phyloP scores from a whole-genome alignment of 2,797 vertebrate species.

The Apogon talboti region DNA sequence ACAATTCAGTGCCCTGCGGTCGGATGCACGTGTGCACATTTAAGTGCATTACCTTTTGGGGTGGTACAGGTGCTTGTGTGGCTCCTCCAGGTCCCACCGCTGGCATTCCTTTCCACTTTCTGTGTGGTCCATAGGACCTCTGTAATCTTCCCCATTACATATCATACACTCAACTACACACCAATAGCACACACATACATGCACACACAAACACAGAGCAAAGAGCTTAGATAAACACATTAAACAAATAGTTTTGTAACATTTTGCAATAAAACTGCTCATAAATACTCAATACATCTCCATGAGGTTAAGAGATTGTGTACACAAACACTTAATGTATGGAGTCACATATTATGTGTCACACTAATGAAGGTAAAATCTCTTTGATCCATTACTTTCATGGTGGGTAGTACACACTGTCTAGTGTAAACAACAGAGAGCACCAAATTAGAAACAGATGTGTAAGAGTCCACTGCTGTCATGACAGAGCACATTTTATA shows the following conservation, averaged over 20 bases:
- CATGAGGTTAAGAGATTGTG: constrained; percentile 4
- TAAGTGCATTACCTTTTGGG: constrained; percentile 87
- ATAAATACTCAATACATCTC: constrained; percentile 8
- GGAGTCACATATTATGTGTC: constrained; percentile 2
- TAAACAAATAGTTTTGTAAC: constrained; percentile 2
- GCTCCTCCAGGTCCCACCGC: constrained; percentile 95
- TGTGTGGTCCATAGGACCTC: constrained; percentile 97
- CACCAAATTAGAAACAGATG: constrained; percentile 80
- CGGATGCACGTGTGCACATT: constrained; percentile 15
- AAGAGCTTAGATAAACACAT: constrained; percentile 21
- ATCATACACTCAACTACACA: constrained; percentile 93
- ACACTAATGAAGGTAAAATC: constrained; percentile 21
- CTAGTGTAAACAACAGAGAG: constrained; percentile 72
- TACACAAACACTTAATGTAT: constrained; percentile 22
- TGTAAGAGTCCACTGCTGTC: constrained; percentile 65
- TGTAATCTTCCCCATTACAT: constrained; percentile 96
- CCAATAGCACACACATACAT: constrained; percentile 25
- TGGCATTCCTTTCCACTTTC: constrained; percentile 95
- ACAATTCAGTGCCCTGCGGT: background rate
- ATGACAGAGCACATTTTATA: constrained; percentile 71
- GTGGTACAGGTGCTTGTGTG: constrained; percentile 93
- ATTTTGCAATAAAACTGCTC: constrained; percentile 27
- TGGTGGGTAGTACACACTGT: constrained; percentile 55
- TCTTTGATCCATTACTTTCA: constrained; percentile 51
- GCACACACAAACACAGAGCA: constrained; percentile 25